phyloP scores from a whole-genome alignment of 2,113 vertebrate species.

The Brienomyrus longianalis region DNA sequence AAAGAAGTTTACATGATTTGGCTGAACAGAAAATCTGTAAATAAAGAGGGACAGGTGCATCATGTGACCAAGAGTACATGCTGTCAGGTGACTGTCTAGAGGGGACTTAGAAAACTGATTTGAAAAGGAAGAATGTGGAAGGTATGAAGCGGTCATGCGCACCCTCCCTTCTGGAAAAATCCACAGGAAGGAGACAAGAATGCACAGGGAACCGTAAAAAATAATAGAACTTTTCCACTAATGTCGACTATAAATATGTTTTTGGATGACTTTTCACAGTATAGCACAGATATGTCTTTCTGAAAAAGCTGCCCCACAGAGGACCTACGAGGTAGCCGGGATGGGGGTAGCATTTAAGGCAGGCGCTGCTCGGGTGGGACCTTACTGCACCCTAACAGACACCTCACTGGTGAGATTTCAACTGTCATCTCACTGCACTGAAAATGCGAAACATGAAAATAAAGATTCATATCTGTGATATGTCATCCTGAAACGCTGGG shows the following conservation, averaged over 20 bases:
- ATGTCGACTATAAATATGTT: neutral
- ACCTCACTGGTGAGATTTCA: neutral
- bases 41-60: neutral
- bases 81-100: neutral
- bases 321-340: neutral
- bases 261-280: constrained; percentile 8
- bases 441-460: neutral
- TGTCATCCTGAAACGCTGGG: neutral
- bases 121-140: neutral
- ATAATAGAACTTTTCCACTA: neutral
- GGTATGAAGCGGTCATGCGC: neutral
- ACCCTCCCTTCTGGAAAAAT: neutral
- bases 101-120: neutral
- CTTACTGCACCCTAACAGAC: neutral
- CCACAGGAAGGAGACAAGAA: neutral
- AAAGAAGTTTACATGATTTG: constrained; percentile 22
- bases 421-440: neutral
- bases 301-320: neutral
- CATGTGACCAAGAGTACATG: neutral
- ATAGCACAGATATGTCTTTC: neutral
- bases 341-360: neutral
- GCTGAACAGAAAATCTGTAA: constrained; percentile 9
- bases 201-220: neutral
- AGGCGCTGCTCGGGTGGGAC: neutral
- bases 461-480: neutral